Conservation (phyloP, 2,113 vertebrate species). For the Pomatostomus ruficeps region DNA sequence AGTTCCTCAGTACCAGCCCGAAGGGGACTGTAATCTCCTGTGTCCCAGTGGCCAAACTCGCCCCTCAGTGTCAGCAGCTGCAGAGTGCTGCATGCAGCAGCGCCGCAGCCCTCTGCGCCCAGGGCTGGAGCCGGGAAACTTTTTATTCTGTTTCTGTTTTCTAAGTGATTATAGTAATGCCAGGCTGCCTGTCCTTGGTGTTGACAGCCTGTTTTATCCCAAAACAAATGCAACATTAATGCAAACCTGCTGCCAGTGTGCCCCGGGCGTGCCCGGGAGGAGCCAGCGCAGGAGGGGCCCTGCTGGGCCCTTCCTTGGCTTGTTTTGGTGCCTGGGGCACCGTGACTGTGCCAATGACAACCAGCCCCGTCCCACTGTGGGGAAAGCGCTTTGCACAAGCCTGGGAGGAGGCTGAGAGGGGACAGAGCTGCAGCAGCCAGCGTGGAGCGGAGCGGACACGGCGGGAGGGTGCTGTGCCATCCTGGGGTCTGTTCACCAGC, state of each 20-base stretch:
- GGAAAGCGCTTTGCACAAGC: neutral
- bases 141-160: neutral
- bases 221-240: neutral
- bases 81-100: neutral
- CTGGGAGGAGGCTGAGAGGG: neutral
- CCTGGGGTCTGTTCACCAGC: neutral
- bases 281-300: neutral
- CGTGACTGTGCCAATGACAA: neutral
- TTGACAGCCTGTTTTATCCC: conserved; percentile 1
- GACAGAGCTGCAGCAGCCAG: neutral
- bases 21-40: neutral
- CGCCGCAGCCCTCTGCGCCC: neutral
- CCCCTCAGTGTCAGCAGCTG: neutral
- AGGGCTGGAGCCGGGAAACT: neutral
- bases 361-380: accelerated
- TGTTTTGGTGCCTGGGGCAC: neutral
- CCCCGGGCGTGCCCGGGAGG: neutral
- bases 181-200: neutral
- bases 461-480: neutral
- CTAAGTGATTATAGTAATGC: neutral
- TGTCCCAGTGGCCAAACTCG: neutral
- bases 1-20: neutral
- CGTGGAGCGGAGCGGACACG: accelerated
- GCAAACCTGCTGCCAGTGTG: neutral
- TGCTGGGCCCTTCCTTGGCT: neutral